A percentile compares a stretch with the other conserved stretches of the same genome.
Evolutionary conservation across 2,888 invertebrate species (phyloP).

Genomic region (Eristalis tenax): DNA sequence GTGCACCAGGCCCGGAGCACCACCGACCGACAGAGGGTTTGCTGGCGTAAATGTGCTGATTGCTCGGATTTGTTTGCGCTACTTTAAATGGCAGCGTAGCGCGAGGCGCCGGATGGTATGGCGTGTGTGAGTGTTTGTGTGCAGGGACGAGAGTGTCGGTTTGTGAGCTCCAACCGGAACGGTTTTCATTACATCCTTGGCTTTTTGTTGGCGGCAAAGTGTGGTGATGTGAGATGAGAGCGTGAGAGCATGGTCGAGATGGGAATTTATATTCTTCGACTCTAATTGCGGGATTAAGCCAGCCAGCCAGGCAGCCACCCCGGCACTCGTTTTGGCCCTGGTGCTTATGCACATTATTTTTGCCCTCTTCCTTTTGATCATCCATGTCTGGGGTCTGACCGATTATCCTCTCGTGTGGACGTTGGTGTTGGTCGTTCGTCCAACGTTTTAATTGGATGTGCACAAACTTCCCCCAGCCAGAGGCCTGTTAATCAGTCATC

Average conservation of each 20-base stretch:
- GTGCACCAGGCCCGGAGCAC: neutral
- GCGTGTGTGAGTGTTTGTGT: neutral
- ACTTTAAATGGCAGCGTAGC: constrained; percentile 58
- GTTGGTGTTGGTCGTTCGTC: neutral
- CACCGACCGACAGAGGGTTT: constrained; percentile 27
- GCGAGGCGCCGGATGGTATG: constrained; percentile 12
- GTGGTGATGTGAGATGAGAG: constrained; percentile 13
- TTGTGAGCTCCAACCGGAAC: constrained; percentile 45
- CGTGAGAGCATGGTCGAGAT: constrained; percentile 54
- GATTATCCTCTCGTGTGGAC: constrained; percentile 22
- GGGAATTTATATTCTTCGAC: constrained; percentile 66
- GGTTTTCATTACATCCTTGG: constrained; percentile 71
- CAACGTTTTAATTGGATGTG: constrained; percentile 61
- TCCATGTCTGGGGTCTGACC: constrained; percentile 7
- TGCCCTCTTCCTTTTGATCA: no score
- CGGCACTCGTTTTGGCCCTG: neutral
- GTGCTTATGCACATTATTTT: neutral
- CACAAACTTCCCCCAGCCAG: neutral
- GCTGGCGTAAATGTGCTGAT: constrained; percentile 71
- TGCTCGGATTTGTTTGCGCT: constrained; percentile 71
- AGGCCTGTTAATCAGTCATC: constrained; percentile 47
- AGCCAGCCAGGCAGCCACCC: neutral
- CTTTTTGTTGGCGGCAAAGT: constrained; percentile 34
- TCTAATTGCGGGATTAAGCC: constrained; percentile 67
- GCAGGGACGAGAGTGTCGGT: neutral